Percentiles rank a stretch among this genome's conserved stretches.
phyloP scores from a whole-genome alignment of 2,888 invertebrate species.

The Mythimna pallens region DNA sequence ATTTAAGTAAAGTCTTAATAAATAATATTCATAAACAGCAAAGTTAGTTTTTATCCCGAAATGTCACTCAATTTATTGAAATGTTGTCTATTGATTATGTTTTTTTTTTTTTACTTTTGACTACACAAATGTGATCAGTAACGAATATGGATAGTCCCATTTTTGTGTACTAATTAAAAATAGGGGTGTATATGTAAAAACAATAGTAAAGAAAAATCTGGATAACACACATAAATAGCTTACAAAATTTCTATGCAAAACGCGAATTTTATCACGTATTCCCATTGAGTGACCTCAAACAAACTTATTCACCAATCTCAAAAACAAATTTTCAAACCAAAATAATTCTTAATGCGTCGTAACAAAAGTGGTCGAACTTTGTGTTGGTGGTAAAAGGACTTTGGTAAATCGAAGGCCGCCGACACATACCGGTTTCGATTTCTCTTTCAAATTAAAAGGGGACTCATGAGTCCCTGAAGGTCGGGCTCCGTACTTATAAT shows the following conservation, averaged over 20 bases:
- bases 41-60: too few relatives aligned
- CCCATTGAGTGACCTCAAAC: slow-evolving; percentile 59
- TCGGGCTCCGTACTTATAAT: slow-evolving; percentile 59
- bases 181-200: slow-evolving; percentile 20
- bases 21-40: too few relatives aligned
- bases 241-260: slow-evolving; percentile 64
- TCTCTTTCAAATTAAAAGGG: slow-evolving; percentile 79
- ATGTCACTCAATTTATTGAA: too few relatives aligned
- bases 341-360: background rate
- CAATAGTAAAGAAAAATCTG: slow-evolving; percentile 44
- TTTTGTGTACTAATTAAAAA: too few relatives aligned
- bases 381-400: background rate
- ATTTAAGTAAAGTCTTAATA: too few relatives aligned
- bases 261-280: slow-evolving; percentile 64
- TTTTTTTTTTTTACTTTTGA: too few relatives aligned
- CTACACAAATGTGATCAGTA: too few relatives aligned
- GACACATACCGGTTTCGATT: slow-evolving; percentile 74
- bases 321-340: slow-evolving; percentile 16
- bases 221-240: slow-evolving; percentile 43
- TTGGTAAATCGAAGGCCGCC: slow-evolving; percentile 50
- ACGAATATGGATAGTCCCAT: too few relatives aligned
- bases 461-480: slow-evolving; percentile 76
- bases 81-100: too few relatives aligned
- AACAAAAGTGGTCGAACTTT: slow-evolving; percentile 18
- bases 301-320: slow-evolving; percentile 8